Base-by-base conservation (phyloP, 2,797 vertebrate genomes). In the Hypotaenidia philippensis region DNA sequence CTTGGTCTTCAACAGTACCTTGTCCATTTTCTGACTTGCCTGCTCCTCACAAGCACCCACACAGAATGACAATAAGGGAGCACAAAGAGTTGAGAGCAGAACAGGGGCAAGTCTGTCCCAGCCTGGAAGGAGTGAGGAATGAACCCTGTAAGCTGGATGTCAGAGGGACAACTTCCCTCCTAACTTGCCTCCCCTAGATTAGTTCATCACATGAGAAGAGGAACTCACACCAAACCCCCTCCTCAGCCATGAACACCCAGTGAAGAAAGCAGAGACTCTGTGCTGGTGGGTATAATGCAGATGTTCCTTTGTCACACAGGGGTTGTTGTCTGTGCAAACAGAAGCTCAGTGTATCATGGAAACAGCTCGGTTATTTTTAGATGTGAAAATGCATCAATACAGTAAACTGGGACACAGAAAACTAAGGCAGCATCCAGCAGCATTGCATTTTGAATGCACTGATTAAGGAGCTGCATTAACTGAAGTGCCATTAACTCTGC, bases 311-410 rank as follows among this genome's bases (percentile, higher is more conserved):
- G 66, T 55, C 66, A 88, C n/a, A 32, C 31, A 36, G 40, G 27
- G 23, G 49, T 45, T 16, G 26, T 38, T 78, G 20, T 61, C 70
- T 59, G n/a, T 66, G 88, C 88, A 82, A 23, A 13, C 49, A 83
- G 49, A 84, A 89, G 60, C 2, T n/a, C 4, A 25, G 72, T 5
- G 70, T 89, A 64, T 93, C 78, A 83, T 84, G 77, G 93, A 90
- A 95, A 94, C 74, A 59, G 83, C 89, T 65, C 1, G 1, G 89
- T 8, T 86, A 93, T 83, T 95, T 93, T 92, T 85, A 92, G 76
- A 86, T 41, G 44, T 79, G 89, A 88, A 93, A 93, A 96, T 6
- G 31, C 72, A 91, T 75, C 74, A 32, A 60, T 60, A 60, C 56
- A 68, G 40, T 20, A 86, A 97, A 93, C 40, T 66, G 41, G 84